Conservation (phyloP, 1,140 invertebrate genomes). For the Heliconius himera region DNA sequence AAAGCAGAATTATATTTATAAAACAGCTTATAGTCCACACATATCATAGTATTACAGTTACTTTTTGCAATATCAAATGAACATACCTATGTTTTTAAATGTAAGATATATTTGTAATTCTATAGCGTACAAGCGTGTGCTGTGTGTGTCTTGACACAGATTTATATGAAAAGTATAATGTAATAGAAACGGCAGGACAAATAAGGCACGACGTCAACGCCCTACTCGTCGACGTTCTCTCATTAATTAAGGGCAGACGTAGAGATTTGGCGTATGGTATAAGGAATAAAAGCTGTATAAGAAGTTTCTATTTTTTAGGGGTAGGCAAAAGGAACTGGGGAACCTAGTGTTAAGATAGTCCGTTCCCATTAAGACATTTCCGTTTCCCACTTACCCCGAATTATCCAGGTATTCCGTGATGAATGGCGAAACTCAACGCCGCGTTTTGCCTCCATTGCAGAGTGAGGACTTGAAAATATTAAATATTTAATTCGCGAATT, state of each 20-base stretch:
- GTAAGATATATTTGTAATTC: conserved; percentile 1
- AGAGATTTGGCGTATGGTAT: conserved; percentile 26
- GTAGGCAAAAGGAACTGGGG: no score
- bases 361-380: no score
- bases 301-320: not conserved
- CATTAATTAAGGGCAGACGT: conserved; percentile 52
- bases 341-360: no score
- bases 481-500: no score
- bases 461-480: no score
- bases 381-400: no score
- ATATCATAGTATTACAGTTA: not conserved
- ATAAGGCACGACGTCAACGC: conserved; percentile 43
- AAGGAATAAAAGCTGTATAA: not conserved
- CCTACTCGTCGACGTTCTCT: conserved; percentile 35
- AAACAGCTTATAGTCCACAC: not conserved
- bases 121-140: conserved; percentile 15
- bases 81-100: not conserved
- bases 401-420: no score
- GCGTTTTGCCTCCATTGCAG: no score
- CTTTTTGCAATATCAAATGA: conserved; percentile 3
- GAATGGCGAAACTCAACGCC: no score
- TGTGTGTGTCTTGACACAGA: conserved; percentile 34
- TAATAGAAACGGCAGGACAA: conserved; percentile 34
- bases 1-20: not conserved
- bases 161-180: conserved; percentile 34